Evolutionary conservation across 2,888 invertebrate species (phyloP), one percentile per base, ranked within the genome.

Genomic region (Taphrorychus bicolor): DNA sequence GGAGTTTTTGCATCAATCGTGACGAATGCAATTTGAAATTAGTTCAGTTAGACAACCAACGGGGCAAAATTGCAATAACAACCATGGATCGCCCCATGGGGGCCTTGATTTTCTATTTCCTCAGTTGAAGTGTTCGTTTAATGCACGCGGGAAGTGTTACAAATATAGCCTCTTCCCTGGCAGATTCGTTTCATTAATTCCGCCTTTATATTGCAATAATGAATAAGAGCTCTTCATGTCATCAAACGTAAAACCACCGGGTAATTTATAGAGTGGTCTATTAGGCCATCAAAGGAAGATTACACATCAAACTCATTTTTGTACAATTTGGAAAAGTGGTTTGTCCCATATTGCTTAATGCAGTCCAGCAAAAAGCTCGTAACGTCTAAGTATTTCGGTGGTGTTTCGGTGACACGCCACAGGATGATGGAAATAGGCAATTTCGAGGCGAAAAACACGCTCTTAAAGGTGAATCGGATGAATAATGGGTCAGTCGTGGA

Each of bases 31-130:
- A 16, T 16, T 14, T 45, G 7, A 5, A 45, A 45, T 45, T n/a
- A n/a, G n/a, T n/a, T n/a, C n/a, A n/a, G n/a, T n/a, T 32, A 32
- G 7, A 11, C 5, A 32, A 32, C 32, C 11, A 32, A 32, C 5
- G 11, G 11, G 19, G 58, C 16, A 19, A 19, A 58, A 45, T 42
- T 19, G 23, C 16, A 41, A n/a, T 19, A 56, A 58, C 19, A 19
- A 58, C 51, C 64, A 23, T 32, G 56, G 19, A 11, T 22, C 62
- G 48, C 64, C 23, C 17, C 21, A 58, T 58, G 65, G 24, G 59
- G 59, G 48, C 52, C 16, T n/a, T 65, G 53, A 65, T 65, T 65
- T 49, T 18, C 45, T 24, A 41, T 59, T 53, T 65, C 65, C 65
- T 48, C 23, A 5, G 19, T 24, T 45, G 32, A 65, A 59, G 65